phyloP scores from a whole-genome alignment of 1,140 invertebrate species.

The Cotesia chilonis region DNA sequence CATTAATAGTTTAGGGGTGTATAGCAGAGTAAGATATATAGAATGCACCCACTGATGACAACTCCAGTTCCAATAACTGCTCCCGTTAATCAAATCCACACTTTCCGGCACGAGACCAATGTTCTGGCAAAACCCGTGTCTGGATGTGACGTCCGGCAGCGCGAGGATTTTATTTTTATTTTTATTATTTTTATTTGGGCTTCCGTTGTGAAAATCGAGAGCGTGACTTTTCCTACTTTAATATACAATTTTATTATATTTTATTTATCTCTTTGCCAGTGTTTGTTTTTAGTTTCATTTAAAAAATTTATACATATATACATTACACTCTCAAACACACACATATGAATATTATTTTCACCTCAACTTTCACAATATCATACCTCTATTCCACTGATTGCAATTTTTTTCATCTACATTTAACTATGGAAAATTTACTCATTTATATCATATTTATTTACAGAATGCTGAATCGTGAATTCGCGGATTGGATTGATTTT shows the following conservation, averaged over 20 bases:
- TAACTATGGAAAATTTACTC: neutral
- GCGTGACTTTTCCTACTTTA: neutral
- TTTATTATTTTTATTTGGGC: neutral
- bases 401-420: slow-evolving; percentile 2
- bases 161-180: slow-evolving; percentile 20
- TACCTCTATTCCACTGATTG: slow-evolving; percentile 7
- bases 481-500: no score
- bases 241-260: slow-evolving; percentile 4
- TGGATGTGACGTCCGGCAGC: slow-evolving; percentile 35
- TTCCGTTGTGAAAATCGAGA: slow-evolving; percentile 4
- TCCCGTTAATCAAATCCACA: slow-evolving; percentile 49
- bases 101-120: slow-evolving; percentile 41
- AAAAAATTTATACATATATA: neutral
- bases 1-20: neutral
- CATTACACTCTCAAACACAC: neutral
- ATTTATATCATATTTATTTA: neutral
- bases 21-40: neutral
- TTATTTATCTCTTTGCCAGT: neutral
- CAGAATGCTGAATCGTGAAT: no score
- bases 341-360: neutral
- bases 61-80: slow-evolving; percentile 46
- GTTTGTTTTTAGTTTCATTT: neutral
- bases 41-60: slow-evolving; percentile 12
- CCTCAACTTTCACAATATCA: neutral
- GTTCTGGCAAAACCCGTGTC: neutral